Percentiles rank a stretch among this genome's conserved stretches.
These are phyloP conservation scores for Myotis findleyi DNA, from an alignment of 2,797 vertebrate species.

Conservation along the genomic window DNA sequence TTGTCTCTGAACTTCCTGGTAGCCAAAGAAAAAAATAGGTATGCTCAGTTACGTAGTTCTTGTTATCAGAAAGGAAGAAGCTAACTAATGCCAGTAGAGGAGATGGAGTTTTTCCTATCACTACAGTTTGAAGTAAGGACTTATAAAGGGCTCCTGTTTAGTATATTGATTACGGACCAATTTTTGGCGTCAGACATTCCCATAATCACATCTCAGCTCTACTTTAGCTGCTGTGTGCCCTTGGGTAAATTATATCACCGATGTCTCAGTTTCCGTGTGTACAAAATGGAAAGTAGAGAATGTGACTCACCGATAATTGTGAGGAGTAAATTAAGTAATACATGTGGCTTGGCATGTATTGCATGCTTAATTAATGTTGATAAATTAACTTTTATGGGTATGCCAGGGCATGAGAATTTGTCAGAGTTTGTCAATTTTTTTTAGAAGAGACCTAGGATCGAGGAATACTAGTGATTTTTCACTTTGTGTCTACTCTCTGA, in stretches of 20 bases:
- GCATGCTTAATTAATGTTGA: background rate
- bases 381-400: background rate
- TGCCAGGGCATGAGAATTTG: background rate
- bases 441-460: background rate
- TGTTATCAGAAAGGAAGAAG: background rate
- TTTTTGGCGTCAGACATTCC: background rate
- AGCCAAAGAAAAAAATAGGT: background rate
- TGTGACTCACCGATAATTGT: background rate
- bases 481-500: background rate
- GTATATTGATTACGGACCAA: background rate
- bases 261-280: background rate
- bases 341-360: background rate
- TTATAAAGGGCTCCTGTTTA: background rate
- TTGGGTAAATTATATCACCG: background rate
- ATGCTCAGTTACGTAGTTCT: background rate
- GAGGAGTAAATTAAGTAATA: background rate
- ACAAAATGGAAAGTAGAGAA: background rate
- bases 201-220: background rate
- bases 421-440: constrained; percentile 3
- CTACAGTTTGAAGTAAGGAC: background rate
- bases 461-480: background rate
- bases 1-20: constrained; percentile 24
- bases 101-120: background rate
- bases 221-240: background rate
- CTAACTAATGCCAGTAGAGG: background rate